Evolutionary conservation across 2,797 vertebrate genomes (phyloP).

Genomic region (Crypturellus tataupa): DNA sequence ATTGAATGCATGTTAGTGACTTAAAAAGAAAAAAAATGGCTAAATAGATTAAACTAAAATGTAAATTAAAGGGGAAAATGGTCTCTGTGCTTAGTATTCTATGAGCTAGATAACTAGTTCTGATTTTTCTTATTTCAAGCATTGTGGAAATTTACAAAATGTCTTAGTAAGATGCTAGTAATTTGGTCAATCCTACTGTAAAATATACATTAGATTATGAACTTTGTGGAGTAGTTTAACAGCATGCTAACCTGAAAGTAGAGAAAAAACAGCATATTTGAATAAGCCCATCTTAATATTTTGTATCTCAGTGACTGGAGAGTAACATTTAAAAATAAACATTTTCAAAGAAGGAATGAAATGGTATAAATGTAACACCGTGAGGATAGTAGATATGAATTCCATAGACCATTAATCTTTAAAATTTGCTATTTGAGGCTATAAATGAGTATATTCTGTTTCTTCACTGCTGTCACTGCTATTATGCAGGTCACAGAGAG

Average conservation of each 20-base stretch:
- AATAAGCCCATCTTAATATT: background rate
- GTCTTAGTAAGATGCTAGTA: background rate
- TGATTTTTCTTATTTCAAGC: background rate
- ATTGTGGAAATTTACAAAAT: background rate
- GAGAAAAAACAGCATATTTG: background rate
- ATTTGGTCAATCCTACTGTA: background rate
- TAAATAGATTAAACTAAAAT: background rate
- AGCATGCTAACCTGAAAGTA: background rate
- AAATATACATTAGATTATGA: background rate
- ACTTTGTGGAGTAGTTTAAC: background rate
- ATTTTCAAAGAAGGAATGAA: background rate
- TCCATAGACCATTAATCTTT: conserved; percentile 36
- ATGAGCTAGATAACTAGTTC: background rate
- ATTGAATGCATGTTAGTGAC: background rate
- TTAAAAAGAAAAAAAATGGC: background rate
- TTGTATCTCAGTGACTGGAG: background rate
- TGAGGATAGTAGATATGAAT: background rate
- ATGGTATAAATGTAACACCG: background rate
- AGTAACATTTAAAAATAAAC: background rate
- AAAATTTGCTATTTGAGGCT: background rate
- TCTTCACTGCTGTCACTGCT: background rate
- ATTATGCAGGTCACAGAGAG: conserved; percentile 32
- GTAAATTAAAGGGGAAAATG: background rate
- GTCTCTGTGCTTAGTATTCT: background rate
- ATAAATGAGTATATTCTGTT: conserved; percentile 8